These are phyloP conservation scores for Ceyx cyanopectus DNA, from an alignment of 2,113 vertebrate genomes.

Conservation along the genomic window DNA sequence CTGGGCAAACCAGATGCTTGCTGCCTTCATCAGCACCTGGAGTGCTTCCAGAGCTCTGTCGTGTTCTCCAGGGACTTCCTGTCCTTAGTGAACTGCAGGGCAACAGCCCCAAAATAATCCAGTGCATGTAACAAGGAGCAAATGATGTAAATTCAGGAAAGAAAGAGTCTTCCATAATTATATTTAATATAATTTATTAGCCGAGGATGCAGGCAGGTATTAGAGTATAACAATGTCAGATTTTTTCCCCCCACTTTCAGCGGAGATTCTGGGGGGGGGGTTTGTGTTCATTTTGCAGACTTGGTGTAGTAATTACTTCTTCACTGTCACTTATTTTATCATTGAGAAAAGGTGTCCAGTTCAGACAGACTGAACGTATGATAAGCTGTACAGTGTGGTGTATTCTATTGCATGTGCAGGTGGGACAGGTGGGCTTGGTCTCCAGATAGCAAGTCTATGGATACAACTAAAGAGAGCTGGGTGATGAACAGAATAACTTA, in stretches of 20 bases:
- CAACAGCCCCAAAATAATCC: neutral
- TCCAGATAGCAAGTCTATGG: neutral
- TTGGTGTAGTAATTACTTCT: neutral
- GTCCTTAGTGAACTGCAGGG: neutral
- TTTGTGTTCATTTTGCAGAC: neutral
- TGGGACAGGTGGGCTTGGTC: neutral
- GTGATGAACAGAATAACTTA: neutral
- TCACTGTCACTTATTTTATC: neutral
- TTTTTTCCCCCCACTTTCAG: neutral
- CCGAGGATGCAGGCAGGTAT: neutral
- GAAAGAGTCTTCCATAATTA: neutral
- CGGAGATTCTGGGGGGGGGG: neutral
- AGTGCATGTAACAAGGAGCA: neutral
- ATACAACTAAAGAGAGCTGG: neutral
- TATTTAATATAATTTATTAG: no score
- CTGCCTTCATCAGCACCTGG: neutral
- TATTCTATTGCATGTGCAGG: neutral
- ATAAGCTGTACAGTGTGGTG: neutral
- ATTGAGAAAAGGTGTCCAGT: neutral
- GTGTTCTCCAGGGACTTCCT: neutral
- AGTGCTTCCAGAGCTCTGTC: neutral
- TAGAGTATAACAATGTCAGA: neutral
- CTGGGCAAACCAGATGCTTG: neutral
- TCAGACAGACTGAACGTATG: neutral
- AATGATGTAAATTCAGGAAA: neutral